Evolutionary conservation across 2,888 invertebrate species (phyloP), one percentile per base, ranked within the genome.

Genomic region (Lysandra bellargus): DNA sequence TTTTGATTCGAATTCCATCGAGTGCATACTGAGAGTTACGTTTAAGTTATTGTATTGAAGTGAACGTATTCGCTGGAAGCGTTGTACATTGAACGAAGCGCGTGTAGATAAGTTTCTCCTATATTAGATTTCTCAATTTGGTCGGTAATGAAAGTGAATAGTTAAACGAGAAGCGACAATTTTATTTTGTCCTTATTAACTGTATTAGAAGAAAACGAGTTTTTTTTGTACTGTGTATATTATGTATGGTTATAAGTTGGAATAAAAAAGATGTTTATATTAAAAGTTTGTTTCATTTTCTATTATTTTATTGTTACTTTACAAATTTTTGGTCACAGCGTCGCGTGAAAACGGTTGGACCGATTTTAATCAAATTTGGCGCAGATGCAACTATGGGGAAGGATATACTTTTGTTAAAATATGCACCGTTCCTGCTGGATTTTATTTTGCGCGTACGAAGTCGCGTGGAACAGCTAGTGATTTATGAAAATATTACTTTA

Each of bases 171-270:
- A 89, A 89, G 93, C 87, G 94, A 91, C 93, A 93, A 93, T 93
- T 94, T 94, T 83, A 90, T 91, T 93, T 93, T 93, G 92, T 94
- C 94, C 90, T 91, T 90, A 91, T 91, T 91, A 93, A 94, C n/a
- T 95, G 94, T 92, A 91, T 89, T 92, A 93, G 89, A 88, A 89
- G 92, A 93, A 94, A 94, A 95, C 95, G 92, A 91, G 90, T 96
- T 96, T 96, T 96, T 96, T 97, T 97, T 97, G 96, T 97, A 97
- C 96, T 96, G 96, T 97, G 96, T 96, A 97, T 96, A 95, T 94
- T 93, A 96, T 96, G 96, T 97, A 96, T 96, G 96, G 96, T 96
- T 96, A 96, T 96, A 96, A 96, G 94, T 93, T 94, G 94, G 92
- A 93, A 94, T 93, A 94, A 94, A 94, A 92, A 94, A 93, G 93